A percentile compares a stretch with the other conserved stretches of the same genome.
Conservation (phyloP, 2,113 vertebrate genomes). For the Pachyramphus minor region DNA sequence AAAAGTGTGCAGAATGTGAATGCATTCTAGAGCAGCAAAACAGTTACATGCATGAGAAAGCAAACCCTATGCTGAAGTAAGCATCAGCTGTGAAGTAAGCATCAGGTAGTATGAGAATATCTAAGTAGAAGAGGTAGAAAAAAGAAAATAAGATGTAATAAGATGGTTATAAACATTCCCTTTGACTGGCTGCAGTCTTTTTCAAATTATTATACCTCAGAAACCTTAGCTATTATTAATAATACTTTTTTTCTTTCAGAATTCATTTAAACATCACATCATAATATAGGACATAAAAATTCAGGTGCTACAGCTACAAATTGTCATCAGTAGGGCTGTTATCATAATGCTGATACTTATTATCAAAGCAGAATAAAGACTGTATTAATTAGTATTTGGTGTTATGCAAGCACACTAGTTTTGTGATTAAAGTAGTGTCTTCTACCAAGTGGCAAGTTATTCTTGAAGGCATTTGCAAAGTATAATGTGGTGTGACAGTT, state of each 20-base stretch:
- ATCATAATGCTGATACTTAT: not conserved
- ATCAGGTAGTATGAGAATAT: not conserved
- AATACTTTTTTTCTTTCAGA: not conserved
- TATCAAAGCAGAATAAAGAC: not conserved
- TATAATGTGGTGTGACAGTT: not conserved
- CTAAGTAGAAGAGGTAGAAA: not conserved
- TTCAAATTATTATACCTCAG: not conserved
- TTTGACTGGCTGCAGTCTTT: not conserved
- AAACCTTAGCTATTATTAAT: not conserved
- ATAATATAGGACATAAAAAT: not conserved
- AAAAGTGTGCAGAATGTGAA: not conserved
- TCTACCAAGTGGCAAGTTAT: not conserved
- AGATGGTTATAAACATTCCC: not conserved
- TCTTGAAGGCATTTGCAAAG: not conserved
- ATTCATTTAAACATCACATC: not conserved
- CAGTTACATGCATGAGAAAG: not conserved
- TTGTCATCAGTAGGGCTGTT: not conserved
- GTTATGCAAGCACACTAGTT: not conserved
- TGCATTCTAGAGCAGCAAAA: not conserved
- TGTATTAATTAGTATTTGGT: not conserved
- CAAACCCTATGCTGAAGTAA: not conserved
- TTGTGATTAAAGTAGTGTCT: not conserved
- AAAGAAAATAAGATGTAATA: not conserved
- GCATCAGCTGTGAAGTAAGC: not conserved
- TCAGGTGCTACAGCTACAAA: not conserved